Evolutionary conservation across 1,140 invertebrate genomes (phyloP).

Genomic region (Zaprionus ornatus): DNA sequence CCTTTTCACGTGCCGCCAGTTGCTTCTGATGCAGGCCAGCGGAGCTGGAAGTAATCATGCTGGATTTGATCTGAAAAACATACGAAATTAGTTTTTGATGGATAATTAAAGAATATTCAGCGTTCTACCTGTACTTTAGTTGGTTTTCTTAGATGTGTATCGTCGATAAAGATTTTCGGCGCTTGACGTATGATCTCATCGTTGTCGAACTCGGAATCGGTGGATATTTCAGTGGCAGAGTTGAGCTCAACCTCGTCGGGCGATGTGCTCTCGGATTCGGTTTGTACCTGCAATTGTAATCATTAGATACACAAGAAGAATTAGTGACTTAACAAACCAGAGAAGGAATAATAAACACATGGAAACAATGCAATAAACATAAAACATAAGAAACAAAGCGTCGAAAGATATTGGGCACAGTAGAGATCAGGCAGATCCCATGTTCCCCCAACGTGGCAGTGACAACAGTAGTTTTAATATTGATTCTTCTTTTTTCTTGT

Average conservation of each 20-base stretch:
- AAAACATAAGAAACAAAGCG: slow-evolving; percentile 55
- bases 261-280: slow-evolving; percentile 89
- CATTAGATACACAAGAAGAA: not conserved
- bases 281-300: slow-evolving; percentile 85
- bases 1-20: slow-evolving; percentile 55
- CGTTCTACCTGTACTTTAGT: slow-evolving; percentile 87
- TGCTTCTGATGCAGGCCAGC: slow-evolving; percentile 65
- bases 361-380: slow-evolving; percentile 18
- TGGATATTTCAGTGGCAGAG: slow-evolving; percentile 95
- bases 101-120: not conserved
- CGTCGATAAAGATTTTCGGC: slow-evolving; percentile 88
- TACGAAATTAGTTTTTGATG: not conserved
- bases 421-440: slow-evolving; percentile 39
- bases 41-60: slow-evolving; percentile 61
- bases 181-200: slow-evolving; percentile 89
- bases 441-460: not conserved
- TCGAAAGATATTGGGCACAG: slow-evolving; percentile 24
- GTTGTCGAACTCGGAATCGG: slow-evolving; percentile 95
- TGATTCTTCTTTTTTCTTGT: not conserved
- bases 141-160: slow-evolving; percentile 83
- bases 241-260: slow-evolving; percentile 89
- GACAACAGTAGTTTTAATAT: not conserved
- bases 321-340: slow-evolving; percentile 20
- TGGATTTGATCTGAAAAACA: slow-evolving; percentile 67
- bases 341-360: slow-evolving; percentile 7